phyloP scores from a whole-genome alignment of 2,797 vertebrate species.

The Tadarida brasiliensis region DNA sequence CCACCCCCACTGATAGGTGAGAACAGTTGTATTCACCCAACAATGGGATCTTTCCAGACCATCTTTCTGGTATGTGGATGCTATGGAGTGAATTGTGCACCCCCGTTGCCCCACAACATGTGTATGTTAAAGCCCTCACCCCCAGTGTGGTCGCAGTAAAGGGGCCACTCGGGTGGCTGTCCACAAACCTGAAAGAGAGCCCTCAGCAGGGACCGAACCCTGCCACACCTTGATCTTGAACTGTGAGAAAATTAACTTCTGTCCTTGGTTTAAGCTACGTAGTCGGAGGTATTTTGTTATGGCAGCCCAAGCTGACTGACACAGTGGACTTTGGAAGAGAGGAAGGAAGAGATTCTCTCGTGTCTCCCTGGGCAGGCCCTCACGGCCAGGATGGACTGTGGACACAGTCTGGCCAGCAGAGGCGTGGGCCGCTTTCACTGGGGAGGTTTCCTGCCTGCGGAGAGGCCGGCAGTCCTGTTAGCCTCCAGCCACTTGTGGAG shows the following conservation, averaged over 20 bases:
- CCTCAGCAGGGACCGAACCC: not conserved
- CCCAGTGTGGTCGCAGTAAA: not conserved
- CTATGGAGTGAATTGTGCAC: not conserved
- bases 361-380: not conserved
- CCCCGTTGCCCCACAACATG: not conserved
- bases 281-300: not conserved
- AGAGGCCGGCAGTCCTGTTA: no score
- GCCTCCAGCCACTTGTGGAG: not conserved
- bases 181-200: not conserved
- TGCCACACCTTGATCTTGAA: not conserved
- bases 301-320: not conserved
- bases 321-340: not conserved
- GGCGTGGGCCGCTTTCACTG: not conserved
- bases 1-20: fast-evolving
- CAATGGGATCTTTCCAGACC: not conserved
- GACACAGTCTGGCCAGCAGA: not conserved
- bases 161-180: not conserved
- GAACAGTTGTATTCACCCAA: not conserved
- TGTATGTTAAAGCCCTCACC: not conserved
- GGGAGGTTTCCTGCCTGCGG: not conserved
- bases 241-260: not conserved
- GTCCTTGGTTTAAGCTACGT: not conserved
- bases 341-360: not conserved
- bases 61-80: not conserved
- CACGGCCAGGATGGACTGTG: not conserved